Conservation (phyloP, 1,140 invertebrate species). For the Bactericera cockerelli region DNA sequence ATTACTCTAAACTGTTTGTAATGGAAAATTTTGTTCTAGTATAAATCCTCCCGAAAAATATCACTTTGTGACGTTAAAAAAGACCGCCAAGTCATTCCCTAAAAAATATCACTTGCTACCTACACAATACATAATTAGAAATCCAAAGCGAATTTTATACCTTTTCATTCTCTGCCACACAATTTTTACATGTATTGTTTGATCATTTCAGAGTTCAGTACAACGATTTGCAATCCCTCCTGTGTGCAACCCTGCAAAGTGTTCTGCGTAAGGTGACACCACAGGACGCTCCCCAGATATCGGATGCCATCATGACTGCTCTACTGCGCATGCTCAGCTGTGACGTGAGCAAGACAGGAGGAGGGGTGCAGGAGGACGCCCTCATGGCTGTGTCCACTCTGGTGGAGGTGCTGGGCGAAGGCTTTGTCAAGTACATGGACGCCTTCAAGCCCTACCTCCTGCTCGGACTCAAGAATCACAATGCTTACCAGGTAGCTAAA, state of each 20-base stretch:
- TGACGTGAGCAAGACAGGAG: constrained; percentile 64
- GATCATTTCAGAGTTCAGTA: constrained; percentile 71
- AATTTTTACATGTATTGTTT: too few relatives aligned
- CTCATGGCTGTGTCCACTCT: constrained; percentile 91
- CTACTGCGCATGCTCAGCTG: constrained; percentile 84
- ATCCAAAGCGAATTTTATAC: too few relatives aligned
- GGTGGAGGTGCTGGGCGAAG: constrained; percentile 80
- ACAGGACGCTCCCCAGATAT: constrained; percentile 88
- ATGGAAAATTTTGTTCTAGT: too few relatives aligned
- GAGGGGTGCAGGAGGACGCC: constrained; percentile 96
- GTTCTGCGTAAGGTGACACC: constrained; percentile 74
- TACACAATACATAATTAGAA: too few relatives aligned
- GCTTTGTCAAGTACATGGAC: constrained; percentile 93
- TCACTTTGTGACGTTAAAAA: too few relatives aligned
- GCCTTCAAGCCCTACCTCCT: constrained; percentile 85
- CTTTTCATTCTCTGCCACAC: too few relatives aligned
- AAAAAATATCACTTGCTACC: too few relatives aligned
- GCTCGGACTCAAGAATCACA: constrained; percentile 80
- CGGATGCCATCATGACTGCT: constrained; percentile 92
- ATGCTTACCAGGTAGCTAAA: constrained; percentile 73
- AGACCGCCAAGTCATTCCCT: too few relatives aligned
- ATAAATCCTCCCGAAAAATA: too few relatives aligned
- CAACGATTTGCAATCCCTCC: constrained; percentile 88
- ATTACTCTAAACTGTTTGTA: too few relatives aligned
- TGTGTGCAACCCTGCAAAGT: constrained; percentile 92